phyloP scores from a whole-genome alignment of 92 coral and sea anemone species.

The Umimayanthus kanabou region DNA sequence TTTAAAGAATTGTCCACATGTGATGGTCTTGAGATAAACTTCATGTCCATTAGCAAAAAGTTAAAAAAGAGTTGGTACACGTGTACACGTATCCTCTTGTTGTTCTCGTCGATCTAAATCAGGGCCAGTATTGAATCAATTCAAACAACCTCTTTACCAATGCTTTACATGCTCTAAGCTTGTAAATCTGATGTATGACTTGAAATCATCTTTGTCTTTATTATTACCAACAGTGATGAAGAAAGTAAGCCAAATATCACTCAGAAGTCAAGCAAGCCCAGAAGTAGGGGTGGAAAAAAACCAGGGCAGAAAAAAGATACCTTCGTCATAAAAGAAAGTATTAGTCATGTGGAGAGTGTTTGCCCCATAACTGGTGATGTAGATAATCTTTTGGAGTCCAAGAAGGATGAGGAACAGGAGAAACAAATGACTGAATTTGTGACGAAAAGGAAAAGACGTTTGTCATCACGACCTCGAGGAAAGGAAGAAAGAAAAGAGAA shows the following conservation, averaged over 20 bases:
- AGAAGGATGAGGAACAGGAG: background rate
- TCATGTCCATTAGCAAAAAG: too few species aligned
- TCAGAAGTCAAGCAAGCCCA: background rate
- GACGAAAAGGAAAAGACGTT: background rate
- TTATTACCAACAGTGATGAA: background rate
- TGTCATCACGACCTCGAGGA: background rate
- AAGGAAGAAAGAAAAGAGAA: background rate
- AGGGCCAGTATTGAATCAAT: too few species aligned
- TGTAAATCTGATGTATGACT: background rate
- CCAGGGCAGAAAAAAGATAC: background rate
- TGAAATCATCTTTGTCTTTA: background rate
- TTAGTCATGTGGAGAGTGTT: background rate
- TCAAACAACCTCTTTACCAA: too few species aligned
- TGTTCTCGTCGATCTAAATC: too few species aligned
- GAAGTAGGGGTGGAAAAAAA: background rate
- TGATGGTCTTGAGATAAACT: too few species aligned
- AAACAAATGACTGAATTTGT: background rate
- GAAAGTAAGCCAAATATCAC: background rate
- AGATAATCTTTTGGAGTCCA: background rate
- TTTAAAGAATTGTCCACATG: too few species aligned
- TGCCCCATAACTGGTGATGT: background rate
- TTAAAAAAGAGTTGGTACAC: too few species aligned
- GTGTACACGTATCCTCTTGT: too few species aligned
- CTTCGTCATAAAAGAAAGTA: background rate
- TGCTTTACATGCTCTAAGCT: background rate